Conservation (phyloP, 2,113 vertebrate species). For the Malurus alboscapulatus region DNA sequence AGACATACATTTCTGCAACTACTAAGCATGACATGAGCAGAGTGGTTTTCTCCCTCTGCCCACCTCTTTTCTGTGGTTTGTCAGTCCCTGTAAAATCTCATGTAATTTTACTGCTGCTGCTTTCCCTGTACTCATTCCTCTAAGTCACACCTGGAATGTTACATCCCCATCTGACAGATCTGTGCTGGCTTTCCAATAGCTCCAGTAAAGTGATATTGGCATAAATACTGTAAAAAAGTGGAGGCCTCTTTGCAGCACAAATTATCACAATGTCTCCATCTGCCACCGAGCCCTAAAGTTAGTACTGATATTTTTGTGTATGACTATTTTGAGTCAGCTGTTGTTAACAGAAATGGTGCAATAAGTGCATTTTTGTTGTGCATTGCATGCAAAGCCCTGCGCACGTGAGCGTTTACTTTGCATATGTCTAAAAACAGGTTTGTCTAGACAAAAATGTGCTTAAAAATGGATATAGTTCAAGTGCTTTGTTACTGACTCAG, state of each 20-base stretch:
- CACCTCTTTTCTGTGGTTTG: background rate
- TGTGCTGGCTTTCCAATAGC: background rate
- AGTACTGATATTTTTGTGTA: background rate
- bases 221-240: background rate
- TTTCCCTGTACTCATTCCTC: background rate
- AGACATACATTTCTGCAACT: background rate
- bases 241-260: background rate
- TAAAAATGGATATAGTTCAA: background rate
- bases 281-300: background rate
- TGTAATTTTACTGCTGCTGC: background rate
- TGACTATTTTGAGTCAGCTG: background rate
- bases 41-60: background rate
- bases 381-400: background rate
- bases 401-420: background rate
- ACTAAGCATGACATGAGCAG: background rate
- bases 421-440: background rate
- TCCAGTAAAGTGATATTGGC: background rate
- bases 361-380: background rate
- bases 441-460: background rate
- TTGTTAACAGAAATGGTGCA: background rate
- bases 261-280: background rate
- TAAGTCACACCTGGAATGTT: background rate
- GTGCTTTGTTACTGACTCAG: background rate
- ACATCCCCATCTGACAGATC: background rate
- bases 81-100: background rate